Conservation (phyloP, 1,140 invertebrate genomes). For the Drosophila mayri region DNA sequence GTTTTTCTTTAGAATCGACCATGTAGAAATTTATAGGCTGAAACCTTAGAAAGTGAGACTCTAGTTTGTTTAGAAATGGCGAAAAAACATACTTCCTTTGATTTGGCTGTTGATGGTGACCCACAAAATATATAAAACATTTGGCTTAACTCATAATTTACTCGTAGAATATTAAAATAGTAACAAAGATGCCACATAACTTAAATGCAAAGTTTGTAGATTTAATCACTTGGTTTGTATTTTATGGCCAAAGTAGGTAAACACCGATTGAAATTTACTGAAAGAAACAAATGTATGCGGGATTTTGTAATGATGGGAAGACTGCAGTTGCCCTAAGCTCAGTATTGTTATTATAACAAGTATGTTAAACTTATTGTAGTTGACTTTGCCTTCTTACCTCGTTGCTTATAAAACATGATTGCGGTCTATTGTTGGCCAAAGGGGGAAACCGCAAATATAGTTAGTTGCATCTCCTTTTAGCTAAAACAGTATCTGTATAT, state of each 20-base stretch:
- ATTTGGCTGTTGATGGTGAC: too few relatives aligned
- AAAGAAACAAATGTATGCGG: slow-evolving; percentile 1
- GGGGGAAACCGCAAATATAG: slow-evolving; percentile 61
- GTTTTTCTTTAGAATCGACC: too few relatives aligned
- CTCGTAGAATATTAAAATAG: neutral
- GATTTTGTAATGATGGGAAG: neutral
- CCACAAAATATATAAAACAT: too few relatives aligned
- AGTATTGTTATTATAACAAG: slow-evolving; percentile 6
- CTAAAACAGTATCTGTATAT: slow-evolving; percentile 41
- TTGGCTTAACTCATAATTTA: neutral
- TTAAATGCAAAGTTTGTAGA: neutral
- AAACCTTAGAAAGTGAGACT: too few relatives aligned
- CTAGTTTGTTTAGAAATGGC: too few relatives aligned
- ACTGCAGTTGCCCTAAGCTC: neutral
- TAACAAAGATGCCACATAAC: neutral
- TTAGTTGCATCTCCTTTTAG: slow-evolving; percentile 63
- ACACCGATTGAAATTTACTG: slow-evolving; percentile 2
- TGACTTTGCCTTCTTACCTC: slow-evolving; percentile 10
- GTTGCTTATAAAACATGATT: slow-evolving; percentile 49
- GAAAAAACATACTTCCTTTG: too few relatives aligned
- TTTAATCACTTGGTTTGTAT: neutral
- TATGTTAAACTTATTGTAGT: slow-evolving; percentile 18
- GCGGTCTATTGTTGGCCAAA: slow-evolving; percentile 36
- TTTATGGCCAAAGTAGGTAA: neutral
- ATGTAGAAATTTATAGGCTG: too few relatives aligned